Evolutionary conservation across 1,140 invertebrate species (phyloP).

Genomic region (Hesperophylax magnus): DNA sequence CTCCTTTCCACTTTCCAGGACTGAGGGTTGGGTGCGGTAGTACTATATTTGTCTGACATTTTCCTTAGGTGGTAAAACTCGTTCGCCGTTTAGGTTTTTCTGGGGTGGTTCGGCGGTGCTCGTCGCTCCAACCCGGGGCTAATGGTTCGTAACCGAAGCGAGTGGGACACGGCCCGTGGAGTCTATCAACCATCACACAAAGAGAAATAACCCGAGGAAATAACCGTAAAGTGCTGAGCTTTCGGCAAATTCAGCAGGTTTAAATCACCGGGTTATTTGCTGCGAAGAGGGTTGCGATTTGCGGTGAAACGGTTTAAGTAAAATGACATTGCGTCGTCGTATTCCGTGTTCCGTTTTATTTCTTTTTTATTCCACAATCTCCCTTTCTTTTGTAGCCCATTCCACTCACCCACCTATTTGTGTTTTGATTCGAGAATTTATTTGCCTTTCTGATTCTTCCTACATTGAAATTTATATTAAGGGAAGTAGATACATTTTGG

Average conservation of each 20-base stretch:
- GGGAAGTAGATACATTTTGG: too few relatives aligned
- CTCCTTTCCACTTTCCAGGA: not conserved
- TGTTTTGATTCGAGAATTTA: too few relatives aligned
- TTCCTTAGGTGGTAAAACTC: constrained; percentile 6
- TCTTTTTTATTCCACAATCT: not conserved
- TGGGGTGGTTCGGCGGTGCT: not conserved
- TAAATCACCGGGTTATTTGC: constrained; percentile 7
- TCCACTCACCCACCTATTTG: not conserved
- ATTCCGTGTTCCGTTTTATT: constrained; percentile 15
- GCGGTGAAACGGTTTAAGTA: not conserved
- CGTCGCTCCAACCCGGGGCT: not conserved
- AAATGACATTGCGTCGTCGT: constrained; percentile 13
- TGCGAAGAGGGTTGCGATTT: not conserved
- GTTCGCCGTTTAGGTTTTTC: constrained; percentile 5
- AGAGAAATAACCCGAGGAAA: not conserved
- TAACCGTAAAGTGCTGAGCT: constrained; percentile 34
- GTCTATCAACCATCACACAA: not conserved
- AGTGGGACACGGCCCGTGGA: constrained; percentile 20
- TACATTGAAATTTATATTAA: too few relatives aligned
- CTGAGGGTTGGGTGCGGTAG: not conserved
- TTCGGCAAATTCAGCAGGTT: constrained; percentile 24
- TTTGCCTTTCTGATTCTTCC: too few relatives aligned
- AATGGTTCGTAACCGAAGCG: constrained; percentile 22
- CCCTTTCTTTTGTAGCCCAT: too few relatives aligned
- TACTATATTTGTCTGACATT: not conserved